Evolutionary conservation across 2,888 invertebrate species (phyloP), one percentile per base, ranked within the genome.

Genomic region (Helobdella robusta): DNA sequence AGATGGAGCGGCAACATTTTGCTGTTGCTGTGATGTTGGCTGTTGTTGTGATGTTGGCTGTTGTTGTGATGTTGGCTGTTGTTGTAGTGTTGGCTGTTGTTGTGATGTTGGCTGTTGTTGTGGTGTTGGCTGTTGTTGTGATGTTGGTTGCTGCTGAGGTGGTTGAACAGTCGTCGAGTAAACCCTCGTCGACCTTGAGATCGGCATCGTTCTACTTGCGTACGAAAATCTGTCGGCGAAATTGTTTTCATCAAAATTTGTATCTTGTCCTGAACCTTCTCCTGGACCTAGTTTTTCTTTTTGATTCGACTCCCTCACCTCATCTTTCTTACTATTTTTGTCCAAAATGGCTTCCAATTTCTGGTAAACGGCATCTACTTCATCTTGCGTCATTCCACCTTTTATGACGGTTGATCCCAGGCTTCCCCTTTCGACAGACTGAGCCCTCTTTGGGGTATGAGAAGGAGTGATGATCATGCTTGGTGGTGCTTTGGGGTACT

Each of bases 381-480:
- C 67, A 11, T 48, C 46, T 18, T 62, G 25, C 15, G 4, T 44
- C 50, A n/a, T 67, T 44, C 8, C 1, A 23, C 30, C 58, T 64
- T n/a, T 52, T n/a, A n/a, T n/a, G n/a, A n/a, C 50, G 40, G 2
- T 35, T 60, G 20, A 60, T 25, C n/a, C 23, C 15, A 23, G 35
- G 44, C 25, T 46, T 2, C 58, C 59, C 15, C 70, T 59, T 32
- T 70, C 69, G 20, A 68, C 66, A 28, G 70, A 70, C 15, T 56
- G 59, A 2, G 61, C 68, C 30, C 71, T 30, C 25, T 25, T 32
- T n/a, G 71, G 72, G 15, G 68, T 71, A 25, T 68, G 67, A 2
- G 73, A 72, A 4, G 75, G 73, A 5, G 75, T 73, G 65, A 77
- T 73, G 65, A 76, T 71, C 70, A 76, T 75, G 66, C 74, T 74